A percentile compares a stretch with the other conserved stretches of the same genome.
Conservation (phyloP, 2,113 vertebrate species). For the Ciconia boyciana region DNA sequence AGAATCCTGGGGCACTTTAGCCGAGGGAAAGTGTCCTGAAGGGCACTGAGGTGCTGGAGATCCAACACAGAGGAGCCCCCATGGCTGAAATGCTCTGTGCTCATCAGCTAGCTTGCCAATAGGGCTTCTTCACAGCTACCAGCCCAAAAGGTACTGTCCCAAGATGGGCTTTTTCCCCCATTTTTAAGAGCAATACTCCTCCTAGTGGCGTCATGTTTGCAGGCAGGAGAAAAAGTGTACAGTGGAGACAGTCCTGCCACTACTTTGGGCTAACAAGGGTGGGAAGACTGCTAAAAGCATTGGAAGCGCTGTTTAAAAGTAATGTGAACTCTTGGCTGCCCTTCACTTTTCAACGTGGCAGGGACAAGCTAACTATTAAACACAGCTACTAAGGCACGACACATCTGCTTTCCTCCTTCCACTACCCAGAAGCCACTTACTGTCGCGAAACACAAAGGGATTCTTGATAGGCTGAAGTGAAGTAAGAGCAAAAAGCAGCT, state of each 20-base stretch:
- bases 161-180: not conserved
- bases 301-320: not conserved
- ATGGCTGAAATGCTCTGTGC: not conserved
- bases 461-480: not conserved
- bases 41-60: not conserved
- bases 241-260: not conserved
- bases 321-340: not conserved
- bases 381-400: not conserved
- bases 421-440: not conserved
- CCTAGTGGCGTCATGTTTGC: not conserved
- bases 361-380: not conserved
- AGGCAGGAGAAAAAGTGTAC: not conserved
- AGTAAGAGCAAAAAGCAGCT: not conserved
- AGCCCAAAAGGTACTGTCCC: no score
- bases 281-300: not conserved
- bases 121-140: not conserved
- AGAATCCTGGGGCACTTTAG: fast-evolving
- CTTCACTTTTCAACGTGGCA: not conserved
- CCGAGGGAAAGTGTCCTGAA: not conserved
- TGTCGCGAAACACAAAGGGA: not conserved
- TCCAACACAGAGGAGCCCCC: not conserved
- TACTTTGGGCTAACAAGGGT: not conserved
- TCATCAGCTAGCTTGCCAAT: not conserved
- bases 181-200: not conserved
- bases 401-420: not conserved